phyloP scores from a whole-genome alignment of 2,888 invertebrate genomes.

The Hydropsyche betteni region DNA sequence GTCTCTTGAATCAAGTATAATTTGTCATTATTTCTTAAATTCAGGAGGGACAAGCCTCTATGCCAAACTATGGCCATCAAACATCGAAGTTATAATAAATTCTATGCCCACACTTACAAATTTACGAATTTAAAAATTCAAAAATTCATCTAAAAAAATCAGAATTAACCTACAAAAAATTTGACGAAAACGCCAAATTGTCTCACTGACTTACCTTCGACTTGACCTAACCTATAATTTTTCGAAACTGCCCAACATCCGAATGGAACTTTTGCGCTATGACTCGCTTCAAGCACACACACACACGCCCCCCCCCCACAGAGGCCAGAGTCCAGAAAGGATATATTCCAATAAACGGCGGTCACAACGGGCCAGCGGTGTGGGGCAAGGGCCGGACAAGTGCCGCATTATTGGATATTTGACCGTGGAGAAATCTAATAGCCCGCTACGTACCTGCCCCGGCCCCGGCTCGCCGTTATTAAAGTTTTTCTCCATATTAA shows the following conservation, averaged over 20 bases:
- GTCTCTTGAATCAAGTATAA: no score
- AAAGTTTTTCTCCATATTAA: constrained; percentile 69
- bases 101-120: no score
- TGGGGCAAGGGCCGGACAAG: constrained; percentile 43
- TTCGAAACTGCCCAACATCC: background rate
- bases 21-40: no score
- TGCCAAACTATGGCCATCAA: no score
- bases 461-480: constrained; percentile 47
- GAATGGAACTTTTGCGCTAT: background rate
- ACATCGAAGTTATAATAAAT: no score
- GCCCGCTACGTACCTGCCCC: constrained; percentile 47
- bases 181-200: no score
- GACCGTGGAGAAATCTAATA: constrained; percentile 52
- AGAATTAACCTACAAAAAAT: no score
- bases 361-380: constrained; percentile 1
- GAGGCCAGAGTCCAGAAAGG: constrained; percentile 29
- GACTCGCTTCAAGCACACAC: background rate
- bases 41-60: no score
- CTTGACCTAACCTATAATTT: no score
- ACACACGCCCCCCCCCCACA: background rate
- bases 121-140: no score
- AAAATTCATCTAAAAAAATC: no score
- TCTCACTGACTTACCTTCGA: no score
- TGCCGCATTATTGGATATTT: constrained; percentile 52
- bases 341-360: constrained; percentile 38